Base-by-base conservation (phyloP, 1,140 invertebrate genomes). In the Paraescarpia echinospica region DNA sequence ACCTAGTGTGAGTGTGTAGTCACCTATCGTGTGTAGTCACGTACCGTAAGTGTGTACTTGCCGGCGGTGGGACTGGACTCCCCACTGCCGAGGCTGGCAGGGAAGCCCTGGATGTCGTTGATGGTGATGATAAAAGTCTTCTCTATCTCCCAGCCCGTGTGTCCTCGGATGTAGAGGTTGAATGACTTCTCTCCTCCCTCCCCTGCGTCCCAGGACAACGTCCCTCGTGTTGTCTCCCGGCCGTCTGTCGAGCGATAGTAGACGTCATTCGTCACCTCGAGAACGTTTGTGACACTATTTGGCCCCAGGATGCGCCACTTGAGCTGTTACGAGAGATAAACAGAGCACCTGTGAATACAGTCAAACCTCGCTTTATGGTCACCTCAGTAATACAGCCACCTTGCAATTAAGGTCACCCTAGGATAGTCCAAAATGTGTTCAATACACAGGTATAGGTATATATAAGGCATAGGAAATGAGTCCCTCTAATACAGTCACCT, bases 271-370 rank as follows among this genome's bases (percentile, higher is more conserved):
- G 94, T 95, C 34, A 94, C 94, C n/a, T 94, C 91, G 27, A 95
- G 93, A 9, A 94, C 92, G 14, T 92, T 92, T 14, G 90, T 93
- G 1, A 94, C 94, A 91, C 95, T 95, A 91, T 96, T 95, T 33
- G 95, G 95, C 33, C 95, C 95, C 94, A 95, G 93, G 89, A 96
- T 95, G 59, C 94, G 93, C 95, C 95, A 96, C 33, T 92, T 94
- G 8, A 96, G 94, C 95, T 95, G 89, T 33, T 2, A 35, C 34
- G 14, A 90, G 14, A 34, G 90, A 22, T 31, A 90, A n/a, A 14
- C n/a, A 33, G 90, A 90, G 12, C 18, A 2, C 90, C 14, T 22
- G 89, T 90, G 35, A 90, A 90, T 18, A 90, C 5, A 90, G 14
- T 33, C n/a, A n/a, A n/a, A n/a, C n/a, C n/a, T n/a, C n/a, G n/a